phyloP scores from a whole-genome alignment of 2,113 vertebrate species.

The Rhinoptilus africanus region DNA sequence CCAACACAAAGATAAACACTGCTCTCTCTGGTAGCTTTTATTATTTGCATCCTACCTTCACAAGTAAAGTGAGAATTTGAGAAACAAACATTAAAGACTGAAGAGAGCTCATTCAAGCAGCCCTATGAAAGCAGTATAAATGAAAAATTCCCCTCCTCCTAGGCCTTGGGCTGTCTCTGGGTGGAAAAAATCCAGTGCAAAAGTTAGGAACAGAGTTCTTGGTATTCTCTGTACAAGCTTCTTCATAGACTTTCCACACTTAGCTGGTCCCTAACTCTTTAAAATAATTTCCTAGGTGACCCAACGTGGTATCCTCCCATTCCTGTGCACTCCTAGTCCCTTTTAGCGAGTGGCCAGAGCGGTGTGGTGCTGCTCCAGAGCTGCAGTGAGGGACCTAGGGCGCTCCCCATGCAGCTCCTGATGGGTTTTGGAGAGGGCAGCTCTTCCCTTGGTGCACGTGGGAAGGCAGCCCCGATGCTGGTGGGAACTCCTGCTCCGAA shows the following conservation, averaged over 20 bases:
- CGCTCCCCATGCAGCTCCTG: fast-evolving
- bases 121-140: not conserved
- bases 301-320: not conserved
- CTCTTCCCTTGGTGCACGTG: not conserved
- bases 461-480: not conserved
- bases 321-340: no score
- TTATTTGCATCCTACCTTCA: not conserved
- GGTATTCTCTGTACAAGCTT: not conserved
- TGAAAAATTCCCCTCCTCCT: not conserved
- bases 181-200: not conserved
- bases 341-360: fast-evolving
- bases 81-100: not conserved
- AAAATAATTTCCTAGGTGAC: not conserved
- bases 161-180: not conserved
- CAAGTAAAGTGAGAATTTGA: not conserved
- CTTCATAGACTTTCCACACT: not conserved
- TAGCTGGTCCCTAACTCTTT: not conserved
- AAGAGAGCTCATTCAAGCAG: not conserved
- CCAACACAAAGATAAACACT: not conserved
- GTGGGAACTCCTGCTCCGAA: not conserved
- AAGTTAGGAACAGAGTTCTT: not conserved
- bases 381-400: no score
- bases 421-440: not conserved
- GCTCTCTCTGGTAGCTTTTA: not conserved
- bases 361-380: not conserved